phyloP scores from a whole-genome alignment of 2,888 invertebrate genomes.

The Octodonta nipae region DNA sequence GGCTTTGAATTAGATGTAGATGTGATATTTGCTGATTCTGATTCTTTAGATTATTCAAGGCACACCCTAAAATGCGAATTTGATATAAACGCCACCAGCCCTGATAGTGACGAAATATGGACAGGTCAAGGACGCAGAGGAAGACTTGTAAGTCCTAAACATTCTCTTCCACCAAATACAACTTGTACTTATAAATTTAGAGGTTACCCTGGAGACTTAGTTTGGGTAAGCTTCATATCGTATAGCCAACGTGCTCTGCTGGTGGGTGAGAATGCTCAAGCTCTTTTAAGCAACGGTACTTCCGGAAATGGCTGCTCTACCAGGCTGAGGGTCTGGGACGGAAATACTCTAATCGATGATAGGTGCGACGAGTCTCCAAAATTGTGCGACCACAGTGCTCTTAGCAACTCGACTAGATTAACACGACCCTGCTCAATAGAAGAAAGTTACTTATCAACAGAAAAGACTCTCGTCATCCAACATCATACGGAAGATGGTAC shows the following conservation, averaged over 20 bases:
- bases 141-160: constrained; percentile 61
- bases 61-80: constrained; percentile 51
- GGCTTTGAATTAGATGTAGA: constrained; percentile 80
- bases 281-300: constrained; percentile 26
- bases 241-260: constrained; percentile 67
- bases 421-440: constrained; percentile 67
- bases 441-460: constrained; percentile 62
- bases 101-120: constrained; percentile 44
- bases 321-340: constrained; percentile 62
- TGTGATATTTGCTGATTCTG: constrained; percentile 76
- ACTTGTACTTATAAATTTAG: constrained; percentile 77
- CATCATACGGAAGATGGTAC: constrained; percentile 58
- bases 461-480: constrained; percentile 36
- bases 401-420: constrained; percentile 56
- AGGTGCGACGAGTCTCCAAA: constrained; percentile 68
- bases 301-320: constrained; percentile 47
- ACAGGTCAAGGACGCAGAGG: constrained; percentile 55
- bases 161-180: constrained; percentile 73
- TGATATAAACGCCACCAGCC: constrained; percentile 60
- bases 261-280: constrained; percentile 36
- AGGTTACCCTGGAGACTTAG: constrained; percentile 62
- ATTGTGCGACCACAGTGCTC: constrained; percentile 68
- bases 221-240: constrained; percentile 79
- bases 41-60: constrained; percentile 69
- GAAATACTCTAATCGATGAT: constrained; percentile 51